These are phyloP conservation scores for Anoplophora glabripennis DNA, from an alignment of 1,140 invertebrate genomes.

Conservation along the genomic window DNA sequence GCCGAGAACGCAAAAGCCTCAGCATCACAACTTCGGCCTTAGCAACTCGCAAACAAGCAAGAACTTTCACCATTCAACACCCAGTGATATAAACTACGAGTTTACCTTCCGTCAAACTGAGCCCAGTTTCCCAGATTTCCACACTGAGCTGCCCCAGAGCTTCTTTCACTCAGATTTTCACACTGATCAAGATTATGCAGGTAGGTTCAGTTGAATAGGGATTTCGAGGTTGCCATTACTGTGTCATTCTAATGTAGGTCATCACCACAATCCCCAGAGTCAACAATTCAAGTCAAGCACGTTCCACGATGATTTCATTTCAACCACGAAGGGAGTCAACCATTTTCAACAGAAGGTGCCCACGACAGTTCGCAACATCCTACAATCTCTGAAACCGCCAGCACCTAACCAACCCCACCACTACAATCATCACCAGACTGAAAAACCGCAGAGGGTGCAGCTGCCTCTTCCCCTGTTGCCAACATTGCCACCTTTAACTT, in stretches of 20 bases:
- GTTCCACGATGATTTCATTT: constrained; percentile 12
- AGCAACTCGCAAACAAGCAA: constrained; percentile 1
- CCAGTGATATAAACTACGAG: constrained; percentile 30
- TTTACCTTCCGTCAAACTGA: constrained; percentile 29
- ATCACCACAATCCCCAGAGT: not conserved
- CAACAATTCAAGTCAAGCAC: constrained; percentile 18
- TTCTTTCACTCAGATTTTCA: constrained; percentile 10
- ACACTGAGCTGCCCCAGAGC: constrained; percentile 23
- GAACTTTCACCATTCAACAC: constrained; percentile 16
- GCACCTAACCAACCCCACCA: constrained; percentile 24
- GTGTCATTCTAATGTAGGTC: not conserved
- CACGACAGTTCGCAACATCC: constrained; percentile 19
- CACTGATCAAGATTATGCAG: constrained; percentile 13
- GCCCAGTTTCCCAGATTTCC: constrained; percentile 10
- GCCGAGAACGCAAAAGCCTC: constrained; percentile 14
- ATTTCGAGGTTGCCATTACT: not conserved
- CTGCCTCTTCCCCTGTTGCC: constrained; percentile 37
- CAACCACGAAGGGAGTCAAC: constrained; percentile 21
- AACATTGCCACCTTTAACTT: constrained; percentile 42
- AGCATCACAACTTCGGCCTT: constrained; percentile 9
- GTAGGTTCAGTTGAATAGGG: not conserved
- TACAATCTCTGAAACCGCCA: constrained; percentile 26
- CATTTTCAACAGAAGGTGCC: not conserved
- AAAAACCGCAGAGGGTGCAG: constrained; percentile 40
- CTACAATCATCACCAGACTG: constrained; percentile 29